Evolutionary conservation across 2,113 vertebrate species (phyloP).

Genomic region (Hemiprocne comata): DNA sequence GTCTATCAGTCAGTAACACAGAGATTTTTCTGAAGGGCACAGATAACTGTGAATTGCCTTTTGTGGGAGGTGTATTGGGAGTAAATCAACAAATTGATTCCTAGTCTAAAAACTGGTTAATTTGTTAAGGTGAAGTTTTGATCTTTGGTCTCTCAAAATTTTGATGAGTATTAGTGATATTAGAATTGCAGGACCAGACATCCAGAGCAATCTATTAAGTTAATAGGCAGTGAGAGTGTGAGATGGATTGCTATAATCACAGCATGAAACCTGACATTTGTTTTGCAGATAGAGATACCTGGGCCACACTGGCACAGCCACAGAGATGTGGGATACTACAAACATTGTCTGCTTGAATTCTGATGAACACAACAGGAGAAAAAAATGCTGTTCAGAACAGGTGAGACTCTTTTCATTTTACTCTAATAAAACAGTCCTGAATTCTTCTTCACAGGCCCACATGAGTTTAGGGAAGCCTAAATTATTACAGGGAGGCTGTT

Average conservation of each 20-base stretch:
- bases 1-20: neutral
- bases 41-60: neutral
- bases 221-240: neutral
- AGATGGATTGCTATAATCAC: neutral
- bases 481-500: fast-evolving
- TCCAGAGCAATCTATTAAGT: neutral
- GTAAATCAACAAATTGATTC: neutral
- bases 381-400: neutral
- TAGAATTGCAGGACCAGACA: neutral
- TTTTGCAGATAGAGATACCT: neutral
- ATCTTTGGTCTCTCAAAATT: neutral
- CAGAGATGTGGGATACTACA: neutral
- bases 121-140: neutral
- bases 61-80: neutral
- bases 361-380: neutral
- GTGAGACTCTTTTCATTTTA: neutral
- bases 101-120: neutral
- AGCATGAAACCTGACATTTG: neutral
- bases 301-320: neutral
- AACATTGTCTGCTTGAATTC: neutral
- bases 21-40: neutral
- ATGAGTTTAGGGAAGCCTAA: neutral
- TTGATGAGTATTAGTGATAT: neutral
- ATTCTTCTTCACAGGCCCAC: neutral
- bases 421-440: neutral